Evolutionary conservation across 1,140 invertebrate genomes (phyloP), one percentile per base, ranked within the genome.

Genomic region (Phocides pigmalion): DNA sequence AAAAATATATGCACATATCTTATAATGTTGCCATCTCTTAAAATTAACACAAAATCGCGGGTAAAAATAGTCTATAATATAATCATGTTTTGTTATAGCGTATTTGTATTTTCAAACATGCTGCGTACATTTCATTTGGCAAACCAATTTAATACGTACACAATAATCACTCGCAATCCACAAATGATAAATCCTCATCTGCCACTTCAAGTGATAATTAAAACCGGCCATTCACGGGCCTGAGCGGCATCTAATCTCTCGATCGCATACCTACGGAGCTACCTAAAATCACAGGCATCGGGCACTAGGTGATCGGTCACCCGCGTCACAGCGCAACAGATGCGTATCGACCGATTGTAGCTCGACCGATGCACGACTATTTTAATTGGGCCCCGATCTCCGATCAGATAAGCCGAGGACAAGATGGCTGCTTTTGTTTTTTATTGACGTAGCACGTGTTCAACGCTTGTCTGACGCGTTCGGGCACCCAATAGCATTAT

Each of bases 351-450:
- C 42, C 81, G 88, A 90, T 89, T 84, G 82, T 90, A 83, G 87
- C 87, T 84, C 81, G 77, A 68, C 74, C 82, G 83, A 87, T 87
- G 85, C 87, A 89, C 85, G 83, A 88, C 87, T 87, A 90, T 90
- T 90, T 90, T 90, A 90, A 90, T 90, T 90, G 88, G 88, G 66
- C 72, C 70, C 77, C 64, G 86, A 90, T 90, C 84, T 82, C 66
- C 66, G 68, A 82, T 83, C 81, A 74, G 88, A 90, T 90, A 88
- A 83, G 66, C 44, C 68, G 70, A 77, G 74, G 79, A 85, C 81
- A 87, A 87, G 83, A 86, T 87, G 84, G 81, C 80, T 56, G 75
- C 66, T 74, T 81, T 82, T 83, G 81, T 85, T 77, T 81, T 81
- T 72, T 75, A 67, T 64, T 62, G 54, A 41, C 67, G 72, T 75